These are phyloP conservation scores for Scalopus aquaticus DNA, from an alignment of 2,113 vertebrate species.

Conservation along the genomic window DNA sequence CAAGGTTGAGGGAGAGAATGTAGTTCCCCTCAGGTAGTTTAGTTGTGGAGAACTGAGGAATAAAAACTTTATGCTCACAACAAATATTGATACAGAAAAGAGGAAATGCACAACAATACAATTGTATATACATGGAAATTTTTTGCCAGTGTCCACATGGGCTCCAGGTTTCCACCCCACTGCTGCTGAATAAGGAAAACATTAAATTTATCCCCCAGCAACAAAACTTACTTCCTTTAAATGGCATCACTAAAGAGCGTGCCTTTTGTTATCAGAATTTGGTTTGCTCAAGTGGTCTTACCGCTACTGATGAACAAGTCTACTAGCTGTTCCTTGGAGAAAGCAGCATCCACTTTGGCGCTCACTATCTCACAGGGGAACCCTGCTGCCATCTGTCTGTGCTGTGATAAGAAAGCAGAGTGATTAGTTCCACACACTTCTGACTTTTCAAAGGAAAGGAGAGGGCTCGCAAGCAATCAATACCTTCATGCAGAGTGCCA, in stretches of 20 bases:
- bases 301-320: conserved; percentile 93
- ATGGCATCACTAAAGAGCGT: neutral
- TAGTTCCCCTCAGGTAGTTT: neutral
- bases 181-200: neutral
- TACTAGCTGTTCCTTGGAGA: conserved; percentile 94
- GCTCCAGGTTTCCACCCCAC: neutral
- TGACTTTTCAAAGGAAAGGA: conserved; percentile 12
- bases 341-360: conserved; percentile 90
- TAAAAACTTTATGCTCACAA: neutral
- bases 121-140: neutral
- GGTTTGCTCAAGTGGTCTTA: conserved; percentile 79
- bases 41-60: neutral
- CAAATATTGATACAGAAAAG: neutral
- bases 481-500: conserved; percentile 93
- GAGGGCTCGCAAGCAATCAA: neutral
- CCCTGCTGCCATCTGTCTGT: conserved; percentile 91
- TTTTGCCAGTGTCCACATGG: neutral
- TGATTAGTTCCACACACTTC: conserved; percentile 43
- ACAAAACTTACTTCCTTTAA: conserved; percentile 28
- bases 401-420: conserved; percentile 83
- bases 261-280: neutral
- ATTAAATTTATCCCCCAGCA: neutral
- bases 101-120: neutral
- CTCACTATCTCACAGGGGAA: conserved; percentile 91
- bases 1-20: neutral